Conservation (phyloP, 2,797 vertebrate species). For the Schizopygopsis malacanthus region DNA sequence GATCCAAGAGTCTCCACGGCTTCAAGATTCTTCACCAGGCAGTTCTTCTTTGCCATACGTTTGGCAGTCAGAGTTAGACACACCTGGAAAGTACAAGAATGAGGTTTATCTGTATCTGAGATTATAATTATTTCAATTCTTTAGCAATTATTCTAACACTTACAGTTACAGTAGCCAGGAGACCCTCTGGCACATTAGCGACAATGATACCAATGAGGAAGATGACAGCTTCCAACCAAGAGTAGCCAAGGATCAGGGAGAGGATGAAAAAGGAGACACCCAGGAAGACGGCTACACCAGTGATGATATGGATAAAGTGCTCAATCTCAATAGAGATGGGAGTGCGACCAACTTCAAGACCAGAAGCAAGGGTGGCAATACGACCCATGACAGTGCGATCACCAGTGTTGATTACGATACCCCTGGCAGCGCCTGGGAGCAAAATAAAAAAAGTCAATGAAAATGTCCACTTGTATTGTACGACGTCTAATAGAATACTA, state of each 20-base stretch:
- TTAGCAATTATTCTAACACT: slow-evolving; percentile 58
- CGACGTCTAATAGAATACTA: background rate
- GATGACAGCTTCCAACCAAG: slow-evolving; percentile 88
- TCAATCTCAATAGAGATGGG: slow-evolving; percentile 94
- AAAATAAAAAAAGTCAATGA: background rate
- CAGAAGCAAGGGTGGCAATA: slow-evolving; percentile 93
- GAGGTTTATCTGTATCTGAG: background rate
- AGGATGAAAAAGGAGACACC: slow-evolving; percentile 93
- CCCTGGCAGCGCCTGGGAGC: slow-evolving; percentile 88
- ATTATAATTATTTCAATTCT: background rate
- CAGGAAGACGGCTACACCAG: slow-evolving; percentile 94
- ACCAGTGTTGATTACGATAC: slow-evolving; percentile 92
- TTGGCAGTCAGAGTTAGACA: slow-evolving; percentile 97
- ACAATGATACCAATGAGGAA: slow-evolving; percentile 92
- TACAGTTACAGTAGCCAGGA: slow-evolving; percentile 89
- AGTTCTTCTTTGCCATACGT: slow-evolving; percentile 97
- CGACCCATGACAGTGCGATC: slow-evolving; percentile 97
- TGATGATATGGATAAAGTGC: slow-evolving; percentile 97
- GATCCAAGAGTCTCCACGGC: slow-evolving; percentile 95
- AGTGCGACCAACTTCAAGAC: slow-evolving; percentile 92
- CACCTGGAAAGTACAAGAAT: slow-evolving; percentile 75
- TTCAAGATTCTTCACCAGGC: slow-evolving; percentile 95
- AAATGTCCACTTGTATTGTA: background rate
- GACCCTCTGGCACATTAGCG: slow-evolving; percentile 87
- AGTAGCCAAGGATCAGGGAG: slow-evolving; percentile 93